These are phyloP conservation scores for Protonemura montana DNA, from an alignment of 2,888 invertebrate genomes.

Conservation along the genomic window DNA sequence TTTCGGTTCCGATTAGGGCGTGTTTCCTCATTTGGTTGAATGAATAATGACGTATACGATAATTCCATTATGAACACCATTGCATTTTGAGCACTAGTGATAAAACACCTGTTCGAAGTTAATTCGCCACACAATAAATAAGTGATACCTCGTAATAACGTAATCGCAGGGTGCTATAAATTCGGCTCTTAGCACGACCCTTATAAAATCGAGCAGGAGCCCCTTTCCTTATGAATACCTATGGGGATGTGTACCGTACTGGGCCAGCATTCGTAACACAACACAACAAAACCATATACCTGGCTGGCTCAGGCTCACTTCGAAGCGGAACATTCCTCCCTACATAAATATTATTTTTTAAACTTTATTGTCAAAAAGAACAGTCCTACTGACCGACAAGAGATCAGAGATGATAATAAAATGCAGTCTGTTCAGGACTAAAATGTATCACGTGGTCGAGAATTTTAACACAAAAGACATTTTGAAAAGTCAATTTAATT, in stretches of 20 bases:
- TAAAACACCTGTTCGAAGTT: neutral
- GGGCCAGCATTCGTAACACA: neutral
- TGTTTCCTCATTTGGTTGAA: neutral
- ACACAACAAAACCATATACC: neutral
- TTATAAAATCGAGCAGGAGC: neutral
- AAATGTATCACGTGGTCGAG: neutral
- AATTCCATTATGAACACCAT: neutral
- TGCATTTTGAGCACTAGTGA: neutral
- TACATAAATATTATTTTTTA: neutral
- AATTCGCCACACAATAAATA: neutral
- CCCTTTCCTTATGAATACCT: neutral
- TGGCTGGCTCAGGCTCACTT: too few species aligned
- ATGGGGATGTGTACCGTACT: neutral
- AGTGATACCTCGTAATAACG: neutral
- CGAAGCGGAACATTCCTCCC: neutral
- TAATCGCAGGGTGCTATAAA: neutral
- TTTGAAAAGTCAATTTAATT: too few species aligned
- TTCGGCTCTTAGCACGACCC: neutral
- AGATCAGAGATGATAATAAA: neutral
- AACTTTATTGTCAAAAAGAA: neutral
- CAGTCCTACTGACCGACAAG: neutral
- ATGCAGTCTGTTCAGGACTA: neutral
- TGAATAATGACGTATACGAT: neutral
- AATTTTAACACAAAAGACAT: too few species aligned
- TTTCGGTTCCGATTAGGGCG: neutral